Evolutionary conservation across 2,888 invertebrate species (phyloP).

Genomic region (Oasisia sp.): DNA sequence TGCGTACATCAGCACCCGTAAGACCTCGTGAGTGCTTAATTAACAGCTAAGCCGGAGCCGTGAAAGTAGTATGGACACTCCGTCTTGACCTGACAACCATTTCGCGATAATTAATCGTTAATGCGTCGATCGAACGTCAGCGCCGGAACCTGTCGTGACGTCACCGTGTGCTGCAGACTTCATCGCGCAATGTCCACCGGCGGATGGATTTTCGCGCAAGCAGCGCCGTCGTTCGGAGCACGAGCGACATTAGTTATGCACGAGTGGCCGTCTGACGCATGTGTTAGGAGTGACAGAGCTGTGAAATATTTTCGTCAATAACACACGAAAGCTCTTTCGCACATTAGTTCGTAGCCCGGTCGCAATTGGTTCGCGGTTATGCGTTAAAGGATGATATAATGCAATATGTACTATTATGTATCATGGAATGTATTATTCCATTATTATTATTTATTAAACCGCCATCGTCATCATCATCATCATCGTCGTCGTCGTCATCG

Average conservation of each 20-base stretch:
- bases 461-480: too few relatives aligned
- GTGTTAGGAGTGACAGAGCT: neutral
- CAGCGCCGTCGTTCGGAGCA: neutral
- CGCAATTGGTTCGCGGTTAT: neutral
- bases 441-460: too few relatives aligned
- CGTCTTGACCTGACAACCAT: neutral
- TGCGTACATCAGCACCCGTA: neutral
- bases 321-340: conserved; percentile 4
- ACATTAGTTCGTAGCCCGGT: neutral
- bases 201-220: neutral
- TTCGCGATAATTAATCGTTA: neutral
- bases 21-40: neutral
- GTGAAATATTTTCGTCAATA: neutral
- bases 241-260: neutral
- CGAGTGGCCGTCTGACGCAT: neutral
- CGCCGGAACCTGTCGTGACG: neutral
- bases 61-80: too few relatives aligned
- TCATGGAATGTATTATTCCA: too few relatives aligned
- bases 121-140: neutral
- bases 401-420: too few relatives aligned
- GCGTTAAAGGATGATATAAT: neutral
- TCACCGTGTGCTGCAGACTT: neutral
- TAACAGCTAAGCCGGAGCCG: neutral
- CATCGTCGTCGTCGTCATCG: too few relatives aligned
- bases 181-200: neutral